phyloP scores from a whole-genome alignment of 1,140 invertebrate genomes.

The Diabrotica undecimpunctata region DNA sequence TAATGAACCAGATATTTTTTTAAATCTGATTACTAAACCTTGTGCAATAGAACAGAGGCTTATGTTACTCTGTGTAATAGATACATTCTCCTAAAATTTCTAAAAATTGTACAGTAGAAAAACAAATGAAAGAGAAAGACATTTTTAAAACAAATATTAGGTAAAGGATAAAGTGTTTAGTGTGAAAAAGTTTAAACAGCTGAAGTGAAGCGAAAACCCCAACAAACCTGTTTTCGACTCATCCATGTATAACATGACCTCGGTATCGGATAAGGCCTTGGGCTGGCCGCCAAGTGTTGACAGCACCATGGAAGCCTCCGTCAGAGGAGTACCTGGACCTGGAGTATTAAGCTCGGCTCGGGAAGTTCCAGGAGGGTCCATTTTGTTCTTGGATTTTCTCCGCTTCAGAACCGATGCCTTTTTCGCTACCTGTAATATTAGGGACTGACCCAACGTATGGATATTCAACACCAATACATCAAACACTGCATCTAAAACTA shows the following conservation, averaged over 20 bases:
- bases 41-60: too few species aligned
- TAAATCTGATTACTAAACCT: too few species aligned
- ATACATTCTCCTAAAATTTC: neutral
- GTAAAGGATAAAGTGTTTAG: too few species aligned
- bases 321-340: conserved; percentile 37
- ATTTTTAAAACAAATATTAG: too few species aligned
- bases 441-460: conserved; percentile 57
- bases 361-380: conserved; percentile 53
- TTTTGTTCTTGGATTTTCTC: conserved; percentile 64
- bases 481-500: conserved; percentile 46
- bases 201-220: neutral
- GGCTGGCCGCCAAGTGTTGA: neutral
- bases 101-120: neutral
- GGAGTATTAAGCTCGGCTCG: conserved; percentile 23
- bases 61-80: too few species aligned
- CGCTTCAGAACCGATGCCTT: conserved; percentile 69
- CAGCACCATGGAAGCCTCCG: conserved; percentile 36
- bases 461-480: conserved; percentile 49
- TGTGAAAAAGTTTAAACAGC: too few species aligned
- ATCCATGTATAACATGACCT: conserved; percentile 69
- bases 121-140: neutral
- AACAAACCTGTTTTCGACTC: conserved; percentile 60
- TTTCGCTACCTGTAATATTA: conserved; percentile 70
- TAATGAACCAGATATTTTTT: too few species aligned
- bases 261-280: conserved; percentile 53